Percentiles rank a stretch among this genome's conserved stretches.
Evolutionary conservation across 2,888 invertebrate genomes (phyloP).

Genomic region (Allolobophora icterica): DNA sequence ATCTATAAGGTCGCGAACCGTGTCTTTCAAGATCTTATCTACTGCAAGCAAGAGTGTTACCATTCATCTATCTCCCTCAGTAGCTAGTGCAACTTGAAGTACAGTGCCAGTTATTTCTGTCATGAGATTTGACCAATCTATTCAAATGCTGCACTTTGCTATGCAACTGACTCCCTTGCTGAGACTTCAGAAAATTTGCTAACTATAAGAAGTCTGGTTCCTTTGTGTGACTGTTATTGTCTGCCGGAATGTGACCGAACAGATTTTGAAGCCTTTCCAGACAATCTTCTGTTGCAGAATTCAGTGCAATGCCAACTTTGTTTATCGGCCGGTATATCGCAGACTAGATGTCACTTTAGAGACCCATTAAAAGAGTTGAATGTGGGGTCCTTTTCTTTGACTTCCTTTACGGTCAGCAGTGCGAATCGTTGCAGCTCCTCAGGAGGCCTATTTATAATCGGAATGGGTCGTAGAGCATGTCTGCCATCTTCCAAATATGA

Average conservation of each 20-base stretch:
- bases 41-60: too few species aligned
- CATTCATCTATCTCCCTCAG: too few species aligned
- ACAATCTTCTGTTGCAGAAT: not conserved
- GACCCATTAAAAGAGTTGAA: slow-evolving; percentile 17
- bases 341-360: not conserved
- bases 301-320: slow-evolving; percentile 1
- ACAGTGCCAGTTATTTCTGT: too few species aligned
- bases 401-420: not conserved
- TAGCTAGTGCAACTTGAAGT: too few species aligned
- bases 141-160: too few species aligned
- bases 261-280: not conserved
- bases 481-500: not conserved
- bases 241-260: too few species aligned
- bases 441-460: not conserved
- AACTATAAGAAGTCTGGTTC: not conserved
- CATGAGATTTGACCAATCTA: too few species aligned
- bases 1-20: too few species aligned
- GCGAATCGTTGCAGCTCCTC: not conserved
- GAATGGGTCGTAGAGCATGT: not conserved
- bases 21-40: too few species aligned
- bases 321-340: not conserved
- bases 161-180: not conserved
- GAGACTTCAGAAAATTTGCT: not conserved
- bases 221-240: not conserved
- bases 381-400: not conserved